These are phyloP conservation scores for Lycaon pictus DNA, from an alignment of 2,113 vertebrate genomes.

Conservation along the genomic window DNA sequence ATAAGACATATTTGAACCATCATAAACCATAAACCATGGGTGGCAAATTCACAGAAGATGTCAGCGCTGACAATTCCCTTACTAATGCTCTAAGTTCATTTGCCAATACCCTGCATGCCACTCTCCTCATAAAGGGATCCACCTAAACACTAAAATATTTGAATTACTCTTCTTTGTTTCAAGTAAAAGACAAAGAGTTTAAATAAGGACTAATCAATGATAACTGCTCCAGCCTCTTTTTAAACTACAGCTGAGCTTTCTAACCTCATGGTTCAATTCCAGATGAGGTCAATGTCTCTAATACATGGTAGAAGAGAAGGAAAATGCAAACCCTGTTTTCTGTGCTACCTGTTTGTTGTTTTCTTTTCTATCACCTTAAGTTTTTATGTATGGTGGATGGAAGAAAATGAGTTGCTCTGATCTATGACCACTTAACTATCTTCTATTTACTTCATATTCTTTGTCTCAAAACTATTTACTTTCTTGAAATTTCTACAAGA, in stretches of 20 bases:
- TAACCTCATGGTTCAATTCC: not conserved
- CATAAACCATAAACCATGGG: not conserved
- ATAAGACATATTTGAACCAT: not conserved
- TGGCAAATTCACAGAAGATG: not conserved
- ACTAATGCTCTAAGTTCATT: not conserved
- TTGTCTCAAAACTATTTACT: not conserved
- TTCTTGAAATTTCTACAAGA: not conserved
- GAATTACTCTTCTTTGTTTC: not conserved
- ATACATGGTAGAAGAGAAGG: not conserved
- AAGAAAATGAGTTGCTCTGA: not conserved
- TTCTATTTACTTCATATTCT: not conserved
- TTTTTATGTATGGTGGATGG: not conserved
- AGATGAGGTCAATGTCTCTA: too few relatives aligned
- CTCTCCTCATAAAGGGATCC: not conserved
- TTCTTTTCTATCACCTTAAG: not conserved
- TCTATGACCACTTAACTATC: too few relatives aligned
- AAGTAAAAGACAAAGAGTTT: not conserved
- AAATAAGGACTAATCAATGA: not conserved
- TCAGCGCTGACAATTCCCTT: not conserved
- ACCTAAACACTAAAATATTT: not conserved
- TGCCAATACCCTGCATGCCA: not conserved
- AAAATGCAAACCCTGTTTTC: not conserved
- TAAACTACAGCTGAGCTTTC: not conserved
- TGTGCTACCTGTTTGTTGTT: not conserved
- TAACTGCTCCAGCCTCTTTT: accelerated